Evolutionary conservation across 2,888 invertebrate genomes (phyloP), one percentile per base, ranked within the genome.

Genomic region (Chrysina gloriosa): DNA sequence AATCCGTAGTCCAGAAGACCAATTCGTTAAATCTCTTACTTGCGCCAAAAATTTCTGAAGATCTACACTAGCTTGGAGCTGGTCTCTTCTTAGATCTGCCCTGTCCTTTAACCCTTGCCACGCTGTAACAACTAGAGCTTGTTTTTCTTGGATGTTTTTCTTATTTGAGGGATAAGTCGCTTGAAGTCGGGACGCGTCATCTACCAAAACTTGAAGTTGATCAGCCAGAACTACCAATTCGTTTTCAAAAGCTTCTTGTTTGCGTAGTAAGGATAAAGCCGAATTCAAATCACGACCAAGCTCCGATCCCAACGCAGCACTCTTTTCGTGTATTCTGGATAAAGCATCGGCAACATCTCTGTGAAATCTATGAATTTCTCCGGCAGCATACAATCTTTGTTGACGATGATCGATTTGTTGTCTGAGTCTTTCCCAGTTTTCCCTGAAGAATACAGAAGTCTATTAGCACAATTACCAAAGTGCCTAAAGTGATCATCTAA

Each of bases 341-440:
- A 96, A 83, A 1, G 96, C 93, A 79, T 98, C 97, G 19, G 93
- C 94, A 1, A 94, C 96, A 83, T 98, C 98, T 63, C 97, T 90
- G 84, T 98, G 98, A 88, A 97, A 98, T 65, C 97, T 89, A 84
- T 98, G 98, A 73, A 98, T 96, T 85, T 98, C 97, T 6, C 95
- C 97, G 0, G 98, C 98, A 0, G 96, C 98, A 79, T 92, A 91
- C 36, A 99, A 85, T 42, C 96, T 92, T 70, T 92, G 90, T 72
- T 95, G 95, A 9, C 98, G 89, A 54, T 93, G 90, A 75, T 93
- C 92, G 68, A 98, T 92, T 79, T 95, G 90, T 58, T 94, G 92
- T 56, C 96, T 86, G 0, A 98, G 88, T 48, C 92, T 90, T 72
- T 94, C 92, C 98, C 98, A 99, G 2, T 89, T 89, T 74, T 90